Base-by-base conservation (phyloP, 2,113 vertebrate genomes). In the Melanocharis versteri region DNA sequence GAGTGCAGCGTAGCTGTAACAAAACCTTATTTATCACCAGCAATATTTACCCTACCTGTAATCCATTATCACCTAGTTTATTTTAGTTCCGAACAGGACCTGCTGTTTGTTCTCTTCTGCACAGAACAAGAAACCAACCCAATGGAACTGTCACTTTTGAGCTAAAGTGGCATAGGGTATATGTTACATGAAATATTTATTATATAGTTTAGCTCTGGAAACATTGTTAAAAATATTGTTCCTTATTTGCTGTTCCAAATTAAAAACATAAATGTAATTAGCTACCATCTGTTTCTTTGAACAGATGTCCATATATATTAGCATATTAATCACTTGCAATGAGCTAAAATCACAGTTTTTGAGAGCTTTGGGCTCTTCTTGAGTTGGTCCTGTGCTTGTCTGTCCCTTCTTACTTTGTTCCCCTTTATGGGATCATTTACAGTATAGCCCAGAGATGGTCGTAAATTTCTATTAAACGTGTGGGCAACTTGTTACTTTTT, bases 21-120 rank as follows among this genome's bases (percentile, higher is more conserved):
- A 93, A 90, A 89, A 81, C 77, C 65, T 64, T 94, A 65, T 92
- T 97, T 96, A 71, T 86, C 61, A 69, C 57, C 73, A 94, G 77
- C 94, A 76, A 27, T 98, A 93, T 98, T 98, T 98, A 93, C 94
- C 66, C 40, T 97, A 12, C 84, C 89, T 93, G 94, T 33, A 87
- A 76, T 70, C 96, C 82, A 81, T 96, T 97, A 96, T 93, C 58
- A 89, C 73, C 96, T 94, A 24, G 64, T 89, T 92, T 71, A 56
- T 94, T 90, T 83, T 62, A 53, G 73, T 77, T 94, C 91, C 1
- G 5, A 97, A 89, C 65, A 72, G 94, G 71, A 72, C 44, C 66
- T 93, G 66, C 58, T 97, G 31, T 98, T 98, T 97, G 93, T 91
- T 97, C 97, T 96, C 61, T 69, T 83, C 75, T 22, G 4, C 45